Evolutionary conservation across 2,888 invertebrate species (phyloP), one percentile per base, ranked within the genome.

Genomic region (Autographa pulchrina): DNA sequence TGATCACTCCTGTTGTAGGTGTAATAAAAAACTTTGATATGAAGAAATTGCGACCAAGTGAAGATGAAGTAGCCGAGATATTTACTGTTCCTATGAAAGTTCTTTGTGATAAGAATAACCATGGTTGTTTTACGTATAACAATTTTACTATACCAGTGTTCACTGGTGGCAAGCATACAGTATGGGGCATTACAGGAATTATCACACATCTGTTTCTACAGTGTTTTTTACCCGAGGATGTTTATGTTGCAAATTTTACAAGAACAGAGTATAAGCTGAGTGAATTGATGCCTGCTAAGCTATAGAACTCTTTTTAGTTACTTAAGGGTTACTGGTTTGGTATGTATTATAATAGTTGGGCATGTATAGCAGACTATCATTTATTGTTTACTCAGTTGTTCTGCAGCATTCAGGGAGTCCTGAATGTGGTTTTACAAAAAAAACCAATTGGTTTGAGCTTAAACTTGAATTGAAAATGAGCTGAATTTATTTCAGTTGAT

Each of bases 111-210:
- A 94, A 95, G 0, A 87, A 94, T 0, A 96, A 96, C 64, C 96
- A 96, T 83, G 96, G 96, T 13, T 96, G 97, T 82, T 97, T 97
- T 0, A 97, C 97, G 83, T 98, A 96, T 89, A 92, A 94, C 62
- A 92, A 91, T 73, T 35, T 83, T 1, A 76, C 78, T 0, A 71
- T 98, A 35, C 97, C 97, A 0, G 97, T 97, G 85, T 92, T 94
- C 62, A 96, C 96, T 18, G 96, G 96, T 20, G 96, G 96, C 32
- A 92, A 92, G 74, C 88, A 97, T 81, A 96, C 96, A 85, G 96
- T 98, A 72, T 98, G 98, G 98, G 98, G 98, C 5, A 95, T 98
- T 14, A 98, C 98, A 0, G 98, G 97, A 0, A 93, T 97, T 56
- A 96, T 98, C 35, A 98, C 98, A 0, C 97, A 98, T 87, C 88